phyloP scores from a whole-genome alignment of 2,113 vertebrate species.

The Ancistrus triradiatus region DNA sequence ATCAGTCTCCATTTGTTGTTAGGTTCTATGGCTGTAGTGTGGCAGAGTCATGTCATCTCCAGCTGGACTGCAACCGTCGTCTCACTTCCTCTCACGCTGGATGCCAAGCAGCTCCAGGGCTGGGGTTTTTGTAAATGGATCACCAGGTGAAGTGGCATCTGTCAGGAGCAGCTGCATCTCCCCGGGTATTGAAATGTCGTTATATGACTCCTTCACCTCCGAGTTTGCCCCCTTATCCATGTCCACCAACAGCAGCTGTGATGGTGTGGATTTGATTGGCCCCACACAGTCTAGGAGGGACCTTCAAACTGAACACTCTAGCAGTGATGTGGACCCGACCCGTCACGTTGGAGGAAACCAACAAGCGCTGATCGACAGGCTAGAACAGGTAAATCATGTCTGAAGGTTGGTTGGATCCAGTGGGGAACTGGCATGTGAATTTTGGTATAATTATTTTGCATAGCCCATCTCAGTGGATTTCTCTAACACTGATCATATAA shows the following conservation, averaged over 20 bases:
- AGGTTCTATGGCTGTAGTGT: not conserved
- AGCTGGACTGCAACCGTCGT: conserved; percentile 64
- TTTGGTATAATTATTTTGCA: no score
- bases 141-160: conserved; percentile 58
- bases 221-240: conserved; percentile 60
- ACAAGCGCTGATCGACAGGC: conserved; percentile 70
- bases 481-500: no score
- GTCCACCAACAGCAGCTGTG: conserved; percentile 72
- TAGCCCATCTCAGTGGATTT: no score
- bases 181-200: conserved; percentile 25
- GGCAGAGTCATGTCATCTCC: conserved; percentile 70
- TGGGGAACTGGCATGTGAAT: no score
- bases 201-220: conserved; percentile 61
- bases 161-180: conserved; percentile 40
- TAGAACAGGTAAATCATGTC: conserved; percentile 76
- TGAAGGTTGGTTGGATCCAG: not conserved
- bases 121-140: conserved; percentile 77
- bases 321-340: conserved; percentile 41
- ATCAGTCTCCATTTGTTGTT: not conserved
- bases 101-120: conserved; percentile 73
- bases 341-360: conserved; percentile 43
- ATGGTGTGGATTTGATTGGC: conserved; percentile 63
- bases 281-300: conserved; percentile 45
- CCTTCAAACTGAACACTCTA: conserved; percentile 5
- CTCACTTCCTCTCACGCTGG: conserved; percentile 74